These are phyloP conservation scores for Oenanthe oenanthe DNA, from an alignment of 2,113 vertebrate genomes.

Conservation along the genomic window DNA sequence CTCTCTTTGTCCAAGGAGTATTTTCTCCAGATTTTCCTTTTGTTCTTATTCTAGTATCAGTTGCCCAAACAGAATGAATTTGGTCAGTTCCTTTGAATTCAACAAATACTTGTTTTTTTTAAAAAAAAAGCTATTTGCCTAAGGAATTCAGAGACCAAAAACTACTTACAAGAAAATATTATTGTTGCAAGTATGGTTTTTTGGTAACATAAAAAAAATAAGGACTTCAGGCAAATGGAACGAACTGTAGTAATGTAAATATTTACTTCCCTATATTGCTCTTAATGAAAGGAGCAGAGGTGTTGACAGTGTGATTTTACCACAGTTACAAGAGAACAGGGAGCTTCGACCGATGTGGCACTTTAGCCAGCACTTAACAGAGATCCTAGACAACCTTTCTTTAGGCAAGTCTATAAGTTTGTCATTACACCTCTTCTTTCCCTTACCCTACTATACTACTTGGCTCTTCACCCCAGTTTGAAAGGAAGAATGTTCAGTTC, in stretches of 20 bases:
- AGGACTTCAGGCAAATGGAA: not conserved
- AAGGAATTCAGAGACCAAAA: constrained; percentile 17
- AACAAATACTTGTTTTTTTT: not conserved
- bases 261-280: not conserved
- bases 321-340: accelerated
- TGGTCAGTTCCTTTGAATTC: not conserved
- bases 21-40: constrained; percentile 7
- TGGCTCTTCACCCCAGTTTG: not conserved
- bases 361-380: not conserved
- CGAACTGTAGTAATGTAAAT: not conserved
- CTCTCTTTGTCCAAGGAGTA: not conserved
- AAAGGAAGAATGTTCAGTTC: not conserved
- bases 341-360: not conserved
- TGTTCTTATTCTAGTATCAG: not conserved
- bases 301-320: not conserved
- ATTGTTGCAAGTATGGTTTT: not conserved
- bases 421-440: not conserved
- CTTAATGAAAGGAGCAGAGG: not conserved
- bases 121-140: not conserved
- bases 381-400: not conserved
- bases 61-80: not conserved
- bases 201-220: constrained; percentile 39
- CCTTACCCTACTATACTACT: not conserved
- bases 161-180: constrained; percentile 7
- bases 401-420: not conserved